These are phyloP conservation scores for Acrobasis consociella DNA, from an alignment of 2,888 invertebrate species.

Conservation along the genomic window DNA sequence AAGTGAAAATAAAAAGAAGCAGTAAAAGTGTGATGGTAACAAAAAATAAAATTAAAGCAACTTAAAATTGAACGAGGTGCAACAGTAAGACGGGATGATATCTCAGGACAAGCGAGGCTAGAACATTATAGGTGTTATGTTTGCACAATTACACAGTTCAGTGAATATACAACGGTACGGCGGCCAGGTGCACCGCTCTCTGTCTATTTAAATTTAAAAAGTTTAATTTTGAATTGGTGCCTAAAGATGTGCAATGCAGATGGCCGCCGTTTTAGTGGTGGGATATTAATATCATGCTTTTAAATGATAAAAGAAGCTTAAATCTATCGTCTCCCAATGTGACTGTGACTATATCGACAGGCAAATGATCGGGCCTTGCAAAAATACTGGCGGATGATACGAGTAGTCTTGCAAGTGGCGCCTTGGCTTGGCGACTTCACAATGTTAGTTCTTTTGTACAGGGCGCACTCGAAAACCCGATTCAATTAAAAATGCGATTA, in stretches of 20 bases:
- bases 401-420: constrained; percentile 74
- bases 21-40: constrained; percentile 73
- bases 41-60: constrained; percentile 75
- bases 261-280: constrained; percentile 49
- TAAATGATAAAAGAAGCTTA: constrained; percentile 78
- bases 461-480: neutral
- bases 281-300: constrained; percentile 78
- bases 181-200: constrained; percentile 53
- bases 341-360: constrained; percentile 74
- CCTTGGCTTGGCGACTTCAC: constrained; percentile 61
- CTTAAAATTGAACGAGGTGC: constrained; percentile 82
- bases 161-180: constrained; percentile 57
- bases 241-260: constrained; percentile 38
- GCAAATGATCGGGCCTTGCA: constrained; percentile 77
- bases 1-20: constrained; percentile 81
- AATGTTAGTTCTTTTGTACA: neutral
- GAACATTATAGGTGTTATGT: constrained; percentile 76
- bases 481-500: neutral
- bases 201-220: constrained; percentile 20
- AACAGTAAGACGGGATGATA: constrained; percentile 80
- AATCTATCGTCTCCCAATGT: constrained; percentile 75
- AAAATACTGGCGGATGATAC: constrained; percentile 66
- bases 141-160: constrained; percentile 78
- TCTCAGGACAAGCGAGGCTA: constrained; percentile 81
- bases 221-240: neutral